These are phyloP conservation scores for Chorisops tibialis DNA, from an alignment of 2,888 invertebrate genomes.

Conservation along the genomic window DNA sequence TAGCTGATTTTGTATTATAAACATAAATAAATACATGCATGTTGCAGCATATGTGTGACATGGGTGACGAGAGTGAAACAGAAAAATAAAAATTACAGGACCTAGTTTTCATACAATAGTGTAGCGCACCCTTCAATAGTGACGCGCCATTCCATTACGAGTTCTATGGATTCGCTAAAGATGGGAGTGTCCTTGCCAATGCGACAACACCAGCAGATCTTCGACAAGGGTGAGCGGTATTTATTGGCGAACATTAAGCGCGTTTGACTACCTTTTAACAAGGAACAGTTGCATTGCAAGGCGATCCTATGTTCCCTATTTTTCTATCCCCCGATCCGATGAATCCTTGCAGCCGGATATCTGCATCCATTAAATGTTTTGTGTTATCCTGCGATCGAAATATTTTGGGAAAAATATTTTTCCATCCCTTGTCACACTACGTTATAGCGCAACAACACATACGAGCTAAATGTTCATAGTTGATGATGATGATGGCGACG, in stretches of 20 bases:
- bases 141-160: constrained; percentile 25
- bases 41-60: constrained; percentile 37
- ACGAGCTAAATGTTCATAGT: constrained; percentile 9
- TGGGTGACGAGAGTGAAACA: constrained; percentile 29
- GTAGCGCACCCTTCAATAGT: constrained; percentile 16
- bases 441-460: constrained; percentile 21
- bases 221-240: constrained; percentile 19
- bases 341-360: constrained; percentile 29
- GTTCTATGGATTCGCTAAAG: constrained; percentile 43
- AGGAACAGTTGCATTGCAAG: constrained; percentile 27
- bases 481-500: constrained; percentile 25
- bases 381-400: constrained; percentile 30
- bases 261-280: constrained; percentile 27
- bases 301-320: constrained; percentile 4
- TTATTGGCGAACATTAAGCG: constrained; percentile 27
- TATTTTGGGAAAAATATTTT: constrained; percentile 35
- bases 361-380: constrained; percentile 31
- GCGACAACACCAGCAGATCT: constrained; percentile 9
- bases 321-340: constrained; percentile 15
- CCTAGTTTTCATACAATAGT: constrained; percentile 32
- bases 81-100: constrained; percentile 33
- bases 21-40: constrained; percentile 51
- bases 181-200: constrained; percentile 51
- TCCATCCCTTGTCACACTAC: constrained; percentile 33
- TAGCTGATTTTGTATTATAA: constrained; percentile 53